These are phyloP conservation scores for Drosophila tani DNA, from an alignment of 1,140 invertebrate species.

Conservation along the genomic window DNA sequence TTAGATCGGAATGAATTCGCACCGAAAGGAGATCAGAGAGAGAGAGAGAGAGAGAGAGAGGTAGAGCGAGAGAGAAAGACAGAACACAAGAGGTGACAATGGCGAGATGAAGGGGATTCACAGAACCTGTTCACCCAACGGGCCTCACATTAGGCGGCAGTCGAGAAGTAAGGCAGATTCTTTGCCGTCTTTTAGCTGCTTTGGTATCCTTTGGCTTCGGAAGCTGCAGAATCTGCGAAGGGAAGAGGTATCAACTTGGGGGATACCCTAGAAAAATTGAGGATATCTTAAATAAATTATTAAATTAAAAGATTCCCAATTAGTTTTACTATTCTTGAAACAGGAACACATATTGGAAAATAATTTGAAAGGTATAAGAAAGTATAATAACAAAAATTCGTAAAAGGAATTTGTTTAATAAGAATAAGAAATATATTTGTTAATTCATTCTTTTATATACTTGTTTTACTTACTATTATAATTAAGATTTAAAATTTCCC, in stretches of 20 bases:
- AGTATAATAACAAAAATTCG: too few species aligned
- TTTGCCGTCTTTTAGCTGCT: conserved; percentile 24
- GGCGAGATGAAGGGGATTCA: not conserved
- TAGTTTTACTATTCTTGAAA: too few species aligned
- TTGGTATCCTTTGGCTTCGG: conserved; percentile 45
- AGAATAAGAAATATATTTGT: too few species aligned
- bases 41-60: not conserved
- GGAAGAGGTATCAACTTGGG: not conserved
- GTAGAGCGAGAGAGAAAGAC: not conserved
- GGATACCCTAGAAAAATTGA: not conserved
- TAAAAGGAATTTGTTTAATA: too few species aligned
- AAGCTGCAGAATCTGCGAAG: conserved; percentile 1
- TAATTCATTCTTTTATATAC: too few species aligned
- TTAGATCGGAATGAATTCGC: conserved; percentile 46
- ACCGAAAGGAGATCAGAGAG: conserved; percentile 12
- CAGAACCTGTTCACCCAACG: conserved; percentile 51
- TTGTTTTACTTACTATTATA: too few species aligned
- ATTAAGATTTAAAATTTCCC: too few species aligned
- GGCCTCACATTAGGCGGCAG: conserved; percentile 51
- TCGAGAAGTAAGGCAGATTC: conserved; percentile 53
- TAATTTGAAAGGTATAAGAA: too few species aligned
- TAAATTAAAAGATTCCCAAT: too few species aligned
- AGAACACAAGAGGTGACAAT: conserved; percentile 15
- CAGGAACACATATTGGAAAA: too few species aligned
- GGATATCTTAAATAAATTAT: too few species aligned